phyloP scores from a whole-genome alignment of 2,113 vertebrate species.

The Alosa alosa region DNA sequence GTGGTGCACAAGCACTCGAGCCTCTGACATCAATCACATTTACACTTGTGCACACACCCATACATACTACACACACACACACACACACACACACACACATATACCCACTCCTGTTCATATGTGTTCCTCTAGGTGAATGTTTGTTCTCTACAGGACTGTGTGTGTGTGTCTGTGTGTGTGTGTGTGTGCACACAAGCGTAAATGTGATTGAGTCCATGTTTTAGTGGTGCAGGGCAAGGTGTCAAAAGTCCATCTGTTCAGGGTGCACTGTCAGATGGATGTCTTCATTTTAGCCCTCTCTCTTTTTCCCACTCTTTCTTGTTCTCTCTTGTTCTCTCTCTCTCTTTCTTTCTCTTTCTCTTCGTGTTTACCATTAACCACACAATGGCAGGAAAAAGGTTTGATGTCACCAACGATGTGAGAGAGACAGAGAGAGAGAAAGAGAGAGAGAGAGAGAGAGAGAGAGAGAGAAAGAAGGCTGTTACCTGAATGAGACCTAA shows the following conservation, averaged over 20 bases:
- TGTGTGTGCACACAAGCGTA: background rate
- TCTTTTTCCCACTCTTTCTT: background rate
- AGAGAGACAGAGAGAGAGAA: background rate
- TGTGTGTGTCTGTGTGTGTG: background rate
- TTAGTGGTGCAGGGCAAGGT: background rate
- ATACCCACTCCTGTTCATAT: background rate
- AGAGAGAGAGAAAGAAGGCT: background rate
- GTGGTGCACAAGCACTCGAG: background rate
- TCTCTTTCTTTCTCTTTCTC: slow-evolving; percentile 1
- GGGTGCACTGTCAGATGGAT: background rate
- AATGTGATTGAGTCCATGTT: background rate
- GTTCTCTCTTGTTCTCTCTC: background rate
- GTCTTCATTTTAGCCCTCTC: background rate
- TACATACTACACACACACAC: background rate
- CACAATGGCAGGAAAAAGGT: slow-evolving; percentile 41
- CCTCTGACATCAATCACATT: background rate
- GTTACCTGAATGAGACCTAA: background rate
- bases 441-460: too few relatives aligned
- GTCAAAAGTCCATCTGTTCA: background rate
- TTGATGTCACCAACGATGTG: slow-evolving; percentile 5
- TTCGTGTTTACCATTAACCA: background rate
- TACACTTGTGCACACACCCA: background rate
- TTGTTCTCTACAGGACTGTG: background rate
- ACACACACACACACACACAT: background rate
- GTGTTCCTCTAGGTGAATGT: too few relatives aligned